Conservation (phyloP, 2,888 invertebrate genomes). For the Koerneria pararmatus region DNA sequence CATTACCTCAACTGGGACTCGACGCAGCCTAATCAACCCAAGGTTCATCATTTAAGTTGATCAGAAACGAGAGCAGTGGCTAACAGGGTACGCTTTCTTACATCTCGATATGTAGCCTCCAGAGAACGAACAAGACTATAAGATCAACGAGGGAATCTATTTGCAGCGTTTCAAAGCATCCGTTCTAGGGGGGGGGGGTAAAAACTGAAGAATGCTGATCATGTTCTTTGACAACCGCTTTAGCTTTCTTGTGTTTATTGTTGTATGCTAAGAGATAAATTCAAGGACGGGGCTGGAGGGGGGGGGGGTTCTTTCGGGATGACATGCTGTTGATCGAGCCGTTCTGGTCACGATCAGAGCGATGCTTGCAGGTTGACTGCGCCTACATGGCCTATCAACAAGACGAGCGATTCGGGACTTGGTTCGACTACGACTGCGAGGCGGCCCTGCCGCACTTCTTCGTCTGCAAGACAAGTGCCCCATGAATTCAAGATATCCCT, state of each 20-base stretch:
- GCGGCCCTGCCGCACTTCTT: constrained; percentile 52
- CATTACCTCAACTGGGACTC: constrained; percentile 53
- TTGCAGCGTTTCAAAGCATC: too few relatives aligned
- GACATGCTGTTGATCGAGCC: too few relatives aligned
- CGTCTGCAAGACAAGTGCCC: constrained; percentile 47
- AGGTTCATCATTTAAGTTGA: constrained; percentile 23
- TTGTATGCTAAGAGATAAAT: too few relatives aligned
- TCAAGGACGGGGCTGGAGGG: too few relatives aligned
- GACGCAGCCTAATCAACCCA: constrained; percentile 53
- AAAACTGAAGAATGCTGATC: background rate
- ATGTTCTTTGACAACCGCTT: background rate
- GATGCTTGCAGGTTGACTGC: constrained; percentile 42
- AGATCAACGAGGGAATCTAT: too few relatives aligned
- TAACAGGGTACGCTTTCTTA: too few relatives aligned
- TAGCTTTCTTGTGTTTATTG: background rate
- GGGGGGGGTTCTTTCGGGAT: too few relatives aligned
- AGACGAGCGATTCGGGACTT: constrained; percentile 49
- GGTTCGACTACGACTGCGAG: constrained; percentile 56
- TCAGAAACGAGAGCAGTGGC: too few relatives aligned
- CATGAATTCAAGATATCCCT: constrained; percentile 24
- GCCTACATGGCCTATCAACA: constrained; percentile 57
- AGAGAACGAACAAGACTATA: background rate
- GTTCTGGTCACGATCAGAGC: too few relatives aligned
- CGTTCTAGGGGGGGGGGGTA: too few relatives aligned
- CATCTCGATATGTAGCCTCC: too few relatives aligned